Evolutionary conservation across 2,888 invertebrate genomes (phyloP).

Genomic region (Heteromurus nitidus): DNA sequence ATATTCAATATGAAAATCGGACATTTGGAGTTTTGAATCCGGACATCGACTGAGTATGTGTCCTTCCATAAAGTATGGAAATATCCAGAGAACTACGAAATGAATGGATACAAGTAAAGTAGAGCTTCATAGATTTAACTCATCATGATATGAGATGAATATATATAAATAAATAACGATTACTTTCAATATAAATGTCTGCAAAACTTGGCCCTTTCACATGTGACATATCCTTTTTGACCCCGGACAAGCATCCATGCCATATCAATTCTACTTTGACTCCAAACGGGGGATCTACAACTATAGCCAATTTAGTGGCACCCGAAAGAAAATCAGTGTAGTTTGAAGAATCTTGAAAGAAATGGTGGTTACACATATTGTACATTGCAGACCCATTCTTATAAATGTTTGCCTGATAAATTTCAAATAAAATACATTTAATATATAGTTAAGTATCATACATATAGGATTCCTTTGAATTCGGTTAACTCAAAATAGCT

Average conservation of each 20-base stretch:
- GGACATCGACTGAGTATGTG: slow-evolving; percentile 60
- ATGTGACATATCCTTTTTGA: slow-evolving; percentile 39
- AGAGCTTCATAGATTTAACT: no score
- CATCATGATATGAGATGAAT: no score
- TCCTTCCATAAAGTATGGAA: slow-evolving; percentile 67
- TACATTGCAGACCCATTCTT: slow-evolving; percentile 22
- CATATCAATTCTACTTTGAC: slow-evolving; percentile 58
- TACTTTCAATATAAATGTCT: background rate
- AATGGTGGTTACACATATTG: slow-evolving; percentile 65
- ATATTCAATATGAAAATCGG: slow-evolving; percentile 63
- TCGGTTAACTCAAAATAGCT: no score
- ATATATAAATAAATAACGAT: no score
- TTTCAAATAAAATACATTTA: background rate
- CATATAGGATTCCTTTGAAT: no score
- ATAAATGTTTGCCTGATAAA: slow-evolving; percentile 17
- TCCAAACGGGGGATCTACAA: slow-evolving; percentile 62
- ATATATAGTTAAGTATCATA: no score
- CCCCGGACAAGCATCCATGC: slow-evolving; percentile 48
- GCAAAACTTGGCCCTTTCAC: background rate
- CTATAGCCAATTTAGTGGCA: slow-evolving; percentile 34
- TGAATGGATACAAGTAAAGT: no score
- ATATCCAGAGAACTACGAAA: slow-evolving; percentile 58
- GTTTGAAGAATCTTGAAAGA: slow-evolving; percentile 23
- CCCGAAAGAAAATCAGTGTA: slow-evolving; percentile 34
- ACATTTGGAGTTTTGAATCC: slow-evolving; percentile 46